Base-by-base conservation (phyloP, 2,113 vertebrate genomes). In the Rhinolophus sinicus region DNA sequence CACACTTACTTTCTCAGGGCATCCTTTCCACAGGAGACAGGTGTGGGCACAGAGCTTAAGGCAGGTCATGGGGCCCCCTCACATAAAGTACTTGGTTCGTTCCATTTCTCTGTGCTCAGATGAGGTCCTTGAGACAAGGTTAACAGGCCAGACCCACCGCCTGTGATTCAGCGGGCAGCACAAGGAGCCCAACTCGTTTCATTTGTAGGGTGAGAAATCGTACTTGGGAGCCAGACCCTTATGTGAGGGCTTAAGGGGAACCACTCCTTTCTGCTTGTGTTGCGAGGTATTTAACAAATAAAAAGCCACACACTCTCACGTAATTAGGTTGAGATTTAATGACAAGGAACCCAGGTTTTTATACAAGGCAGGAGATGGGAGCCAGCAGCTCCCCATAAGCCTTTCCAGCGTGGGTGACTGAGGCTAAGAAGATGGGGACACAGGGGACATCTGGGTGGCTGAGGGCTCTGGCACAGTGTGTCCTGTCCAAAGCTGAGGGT, bases 301-400 rank as follows among this genome's bases (percentile, higher is more conserved):
- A 97, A 94, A 89, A 95, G 78, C 40, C 97, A 97, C 92, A 60
- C 6, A 81, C 40, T 89, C 70, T 93, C 40, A 14, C 22, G 80
- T 95, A 83, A 92, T 96, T 93, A 78, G 94, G 92, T 24, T 96
- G 97, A 95, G 47, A 94, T 98, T 98, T 98, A 98, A 97, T 98
- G 94, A 96, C 96, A 97, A 95, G 93, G 95, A 95, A 96, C 97
- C 94, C 86, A 93, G 93, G 84, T 92, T 97, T 86, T 97, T 97
- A 96, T 3, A 96, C 80, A 89, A 95, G 89, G 94, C 96, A 96
- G 94, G 96, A 84, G 82, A 67, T 90, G 62, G 97, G 65, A 73
- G 75, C 89, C 65, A 76, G 91, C 24, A 40, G 81, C 76, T 93
- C 93, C 89, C 92, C 24, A 14, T 24, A 8, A 94, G 88, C 92